Evolutionary conservation across 2,888 invertebrate genomes (phyloP).

Genomic region (Synanthedon vespiformis): DNA sequence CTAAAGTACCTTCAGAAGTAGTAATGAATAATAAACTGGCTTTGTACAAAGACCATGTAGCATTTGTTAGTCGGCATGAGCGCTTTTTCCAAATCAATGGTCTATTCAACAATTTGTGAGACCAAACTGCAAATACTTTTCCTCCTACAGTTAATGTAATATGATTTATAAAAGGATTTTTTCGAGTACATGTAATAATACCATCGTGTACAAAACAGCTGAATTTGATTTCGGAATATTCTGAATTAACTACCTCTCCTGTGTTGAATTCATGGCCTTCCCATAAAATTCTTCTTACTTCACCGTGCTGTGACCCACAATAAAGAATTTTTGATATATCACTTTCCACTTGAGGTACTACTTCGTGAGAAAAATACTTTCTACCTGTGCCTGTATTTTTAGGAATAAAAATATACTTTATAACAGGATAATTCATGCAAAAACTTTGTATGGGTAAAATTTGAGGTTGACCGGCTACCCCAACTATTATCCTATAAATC

Average conservation of each 20-base stretch:
- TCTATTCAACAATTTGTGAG: constrained; percentile 70
- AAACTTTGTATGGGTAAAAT: constrained; percentile 54
- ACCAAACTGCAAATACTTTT: constrained; percentile 81
- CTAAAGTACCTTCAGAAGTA: constrained; percentile 79
- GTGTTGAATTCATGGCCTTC: constrained; percentile 77
- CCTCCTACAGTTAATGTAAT: constrained; percentile 80
- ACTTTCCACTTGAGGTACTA: constrained; percentile 31
- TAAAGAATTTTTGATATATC: constrained; percentile 39
- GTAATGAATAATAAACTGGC: constrained; percentile 79
- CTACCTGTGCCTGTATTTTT: constrained; percentile 37
- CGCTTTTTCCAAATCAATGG: constrained; percentile 78
- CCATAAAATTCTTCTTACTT: constrained; percentile 67
- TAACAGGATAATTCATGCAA: constrained; percentile 34
- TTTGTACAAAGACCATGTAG: constrained; percentile 81
- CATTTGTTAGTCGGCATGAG: constrained; percentile 69
- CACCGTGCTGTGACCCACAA: constrained; percentile 55
- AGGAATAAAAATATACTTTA: constrained; percentile 41
- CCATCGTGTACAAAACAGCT: constrained; percentile 77
- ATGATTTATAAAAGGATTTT: constrained; percentile 73
- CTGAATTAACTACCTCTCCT: constrained; percentile 72
- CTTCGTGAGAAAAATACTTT: constrained; percentile 48
- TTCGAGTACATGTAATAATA: constrained; percentile 69
- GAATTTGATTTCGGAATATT: constrained; percentile 56
- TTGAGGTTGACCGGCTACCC: constrained; percentile 48
- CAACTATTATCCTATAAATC: constrained; percentile 66